These are phyloP conservation scores for Strigamia crassipes DNA, from an alignment of 2,888 invertebrate genomes.

Conservation along the genomic window DNA sequence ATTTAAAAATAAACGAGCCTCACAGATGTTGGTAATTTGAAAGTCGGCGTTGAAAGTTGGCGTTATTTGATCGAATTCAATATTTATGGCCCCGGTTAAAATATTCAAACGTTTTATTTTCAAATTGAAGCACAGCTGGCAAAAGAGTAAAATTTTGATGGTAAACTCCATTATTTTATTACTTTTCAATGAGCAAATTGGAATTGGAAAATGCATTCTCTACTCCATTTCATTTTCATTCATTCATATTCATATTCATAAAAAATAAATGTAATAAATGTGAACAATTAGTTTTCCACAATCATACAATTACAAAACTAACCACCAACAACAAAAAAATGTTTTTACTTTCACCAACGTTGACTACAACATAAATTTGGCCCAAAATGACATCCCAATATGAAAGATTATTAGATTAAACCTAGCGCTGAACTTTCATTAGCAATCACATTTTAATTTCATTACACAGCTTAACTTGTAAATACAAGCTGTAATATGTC, in stretches of 20 bases:
- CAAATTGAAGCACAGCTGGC: slow-evolving; percentile 33
- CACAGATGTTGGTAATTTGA: neutral
- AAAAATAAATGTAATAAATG: neutral
- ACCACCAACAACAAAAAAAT: no score
- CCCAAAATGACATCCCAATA: neutral
- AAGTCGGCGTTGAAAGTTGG: neutral
- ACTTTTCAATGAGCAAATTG: slow-evolving; percentile 14
- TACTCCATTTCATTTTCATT: neutral
- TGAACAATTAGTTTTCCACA: no score
- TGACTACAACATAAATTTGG: neutral
- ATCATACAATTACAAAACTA: no score
- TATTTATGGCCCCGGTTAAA: neutral
- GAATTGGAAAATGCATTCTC: neutral
- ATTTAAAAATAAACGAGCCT: neutral
- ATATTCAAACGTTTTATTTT: slow-evolving; percentile 32
- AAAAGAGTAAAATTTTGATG: slow-evolving; percentile 21
- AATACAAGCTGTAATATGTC: neutral
- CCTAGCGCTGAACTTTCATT: neutral
- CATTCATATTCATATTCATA: neutral
- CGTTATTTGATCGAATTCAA: slow-evolving; percentile 11
- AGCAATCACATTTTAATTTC: slow-evolving; percentile 11
- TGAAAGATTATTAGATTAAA: neutral
- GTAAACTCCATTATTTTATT: slow-evolving; percentile 20
- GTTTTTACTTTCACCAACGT: neutral
- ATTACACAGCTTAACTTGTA: neutral